Conservation (phyloP, 2,888 invertebrate genomes). For the Pachliopta kotzebuea region DNA sequence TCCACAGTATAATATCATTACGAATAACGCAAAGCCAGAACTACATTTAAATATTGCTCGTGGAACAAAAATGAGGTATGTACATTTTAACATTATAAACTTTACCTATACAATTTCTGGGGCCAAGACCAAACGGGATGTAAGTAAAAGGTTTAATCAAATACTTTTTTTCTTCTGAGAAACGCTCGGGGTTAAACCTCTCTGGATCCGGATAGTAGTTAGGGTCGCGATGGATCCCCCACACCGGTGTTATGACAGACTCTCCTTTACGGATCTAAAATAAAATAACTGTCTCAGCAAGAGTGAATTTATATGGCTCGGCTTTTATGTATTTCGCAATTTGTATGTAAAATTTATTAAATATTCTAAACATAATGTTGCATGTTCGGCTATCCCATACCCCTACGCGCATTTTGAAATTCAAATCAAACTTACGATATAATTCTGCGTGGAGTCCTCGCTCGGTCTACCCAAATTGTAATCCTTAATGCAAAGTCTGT, state of each 20-base stretch:
- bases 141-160: slow-evolving; percentile 52
- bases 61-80: too few relatives aligned
- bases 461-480: slow-evolving; percentile 53
- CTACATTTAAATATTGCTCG: too few relatives aligned
- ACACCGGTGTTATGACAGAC: slow-evolving; percentile 52
- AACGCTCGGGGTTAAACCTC: slow-evolving; percentile 79
- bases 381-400: too few relatives aligned
- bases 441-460: slow-evolving; percentile 34
- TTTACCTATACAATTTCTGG: slow-evolving; percentile 79
- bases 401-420: too few relatives aligned
- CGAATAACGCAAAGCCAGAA: too few relatives aligned
- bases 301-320: too few relatives aligned
- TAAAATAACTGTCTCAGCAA: neutral
- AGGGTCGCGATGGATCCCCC: slow-evolving; percentile 69
- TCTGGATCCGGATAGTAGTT: slow-evolving; percentile 72
- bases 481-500: slow-evolving; percentile 68
- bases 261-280: slow-evolving; percentile 46
- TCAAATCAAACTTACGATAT: slow-evolving; percentile 35
- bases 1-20: too few relatives aligned
- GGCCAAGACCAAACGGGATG: slow-evolving; percentile 78
- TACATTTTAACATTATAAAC: too few relatives aligned
- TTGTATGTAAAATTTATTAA: too few relatives aligned
- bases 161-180: slow-evolving; percentile 76
- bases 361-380: too few relatives aligned
- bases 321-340: too few relatives aligned